Evolutionary conservation across 2,888 invertebrate genomes (phyloP).

Genomic region (Ectemnius lituratus): DNA sequence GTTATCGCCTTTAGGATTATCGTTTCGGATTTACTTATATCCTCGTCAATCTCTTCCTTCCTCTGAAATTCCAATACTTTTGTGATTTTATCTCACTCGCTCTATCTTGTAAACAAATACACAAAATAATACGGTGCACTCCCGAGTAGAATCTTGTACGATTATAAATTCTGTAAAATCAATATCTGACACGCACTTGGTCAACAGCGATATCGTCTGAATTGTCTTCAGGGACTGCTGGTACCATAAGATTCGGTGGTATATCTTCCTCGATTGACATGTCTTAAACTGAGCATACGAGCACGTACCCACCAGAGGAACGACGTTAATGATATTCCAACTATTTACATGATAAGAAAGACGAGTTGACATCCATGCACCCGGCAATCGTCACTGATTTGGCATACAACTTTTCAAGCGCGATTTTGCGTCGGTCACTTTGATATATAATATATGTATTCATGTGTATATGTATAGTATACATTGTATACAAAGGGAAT

Average conservation of each 20-base stretch:
- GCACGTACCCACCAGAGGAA: background rate
- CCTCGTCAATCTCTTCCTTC: slow-evolving; percentile 27
- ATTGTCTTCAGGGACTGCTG: too few relatives aligned
- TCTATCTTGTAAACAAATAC: slow-evolving; percentile 6
- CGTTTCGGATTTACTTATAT: slow-evolving; percentile 61
- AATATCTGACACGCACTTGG: background rate
- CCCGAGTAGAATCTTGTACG: background rate
- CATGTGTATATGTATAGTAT: slow-evolving; percentile 3
- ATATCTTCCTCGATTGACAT: slow-evolving; percentile 9
- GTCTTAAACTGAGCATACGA: background rate
- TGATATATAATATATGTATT: background rate
- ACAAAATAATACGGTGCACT: too few relatives aligned
- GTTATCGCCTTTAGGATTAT: slow-evolving; percentile 59
- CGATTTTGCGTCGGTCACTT: background rate
- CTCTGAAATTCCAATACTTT: background rate
- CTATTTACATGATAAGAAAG: slow-evolving; percentile 26
- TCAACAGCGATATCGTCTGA: too few relatives aligned
- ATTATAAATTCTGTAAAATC: slow-evolving; percentile 9
- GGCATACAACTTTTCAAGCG: background rate
- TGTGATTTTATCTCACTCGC: background rate
- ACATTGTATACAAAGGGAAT: too few relatives aligned
- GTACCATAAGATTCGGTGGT: background rate
- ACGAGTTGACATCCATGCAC: too few relatives aligned
- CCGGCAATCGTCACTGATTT: too few relatives aligned
- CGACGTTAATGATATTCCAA: slow-evolving; percentile 10